These are phyloP conservation scores for Azorinus chamasolen DNA, from an alignment of 2,888 invertebrate species.

Conservation along the genomic window DNA sequence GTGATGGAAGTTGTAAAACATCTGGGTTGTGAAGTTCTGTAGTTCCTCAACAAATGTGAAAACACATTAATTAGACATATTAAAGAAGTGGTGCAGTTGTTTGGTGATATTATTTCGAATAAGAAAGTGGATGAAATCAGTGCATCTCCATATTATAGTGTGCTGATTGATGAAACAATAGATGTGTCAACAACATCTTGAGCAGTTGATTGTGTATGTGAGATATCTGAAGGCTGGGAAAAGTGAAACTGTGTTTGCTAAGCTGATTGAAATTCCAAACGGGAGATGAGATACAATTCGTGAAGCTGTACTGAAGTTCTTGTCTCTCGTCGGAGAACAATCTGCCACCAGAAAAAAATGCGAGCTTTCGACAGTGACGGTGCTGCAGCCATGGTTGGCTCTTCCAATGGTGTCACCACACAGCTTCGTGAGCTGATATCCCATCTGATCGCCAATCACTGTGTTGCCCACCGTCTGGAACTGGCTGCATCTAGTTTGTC, in stretches of 20 bases:
- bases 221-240: conserved; percentile 26
- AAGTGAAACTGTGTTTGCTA: conserved; percentile 24
- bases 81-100: conserved; percentile 21
- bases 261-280: conserved; percentile 11
- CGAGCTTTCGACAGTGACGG: conserved; percentile 49
- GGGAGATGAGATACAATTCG: conserved; percentile 48
- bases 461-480: conserved; percentile 52
- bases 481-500: conserved; percentile 29
- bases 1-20: too few species aligned
- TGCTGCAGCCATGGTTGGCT: conserved; percentile 53
- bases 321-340: conserved; percentile 13
- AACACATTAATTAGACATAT: conserved; percentile 31
- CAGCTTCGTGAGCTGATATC: conserved; percentile 14
- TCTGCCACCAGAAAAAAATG: conserved; percentile 26
- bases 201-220: conserved; percentile 38
- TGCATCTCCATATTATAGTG: conserved; percentile 16
- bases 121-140: conserved; percentile 2
- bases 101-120: conserved; percentile 12
- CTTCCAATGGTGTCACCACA: conserved; percentile 33
- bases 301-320: neutral
- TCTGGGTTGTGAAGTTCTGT: too few species aligned
- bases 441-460: conserved; percentile 44
- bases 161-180: conserved; percentile 55
- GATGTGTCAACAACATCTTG: conserved; percentile 35
- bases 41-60: too few species aligned